Evolutionary conservation across 2,888 invertebrate genomes (phyloP).

Genomic region (Lycia hirtaria): DNA sequence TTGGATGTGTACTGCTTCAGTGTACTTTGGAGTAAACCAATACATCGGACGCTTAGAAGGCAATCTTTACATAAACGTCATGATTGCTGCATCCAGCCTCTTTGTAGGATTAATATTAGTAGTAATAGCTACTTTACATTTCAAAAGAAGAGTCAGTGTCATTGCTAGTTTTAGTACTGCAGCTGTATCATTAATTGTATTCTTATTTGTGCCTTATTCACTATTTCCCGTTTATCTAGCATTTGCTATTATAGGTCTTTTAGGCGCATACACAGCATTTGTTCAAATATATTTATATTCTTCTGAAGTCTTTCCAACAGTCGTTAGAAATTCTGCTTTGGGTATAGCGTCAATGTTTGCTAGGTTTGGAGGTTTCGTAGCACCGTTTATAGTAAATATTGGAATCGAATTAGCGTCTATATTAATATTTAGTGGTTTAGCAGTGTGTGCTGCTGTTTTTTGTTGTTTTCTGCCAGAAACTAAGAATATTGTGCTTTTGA

Average conservation of each 20-base stretch:
- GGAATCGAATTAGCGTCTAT: constrained; percentile 72
- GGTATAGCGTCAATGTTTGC: constrained; percentile 90
- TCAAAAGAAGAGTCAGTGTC: constrained; percentile 64
- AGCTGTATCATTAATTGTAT: constrained; percentile 63
- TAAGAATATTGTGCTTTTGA: constrained; percentile 66
- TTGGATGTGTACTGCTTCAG: constrained; percentile 92
- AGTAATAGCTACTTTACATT: constrained; percentile 60
- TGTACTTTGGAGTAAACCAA: constrained; percentile 93
- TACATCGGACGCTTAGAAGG: constrained; percentile 91
- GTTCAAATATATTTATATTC: constrained; percentile 89
- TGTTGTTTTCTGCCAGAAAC: constrained; percentile 75
- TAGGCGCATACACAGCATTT: constrained; percentile 89
- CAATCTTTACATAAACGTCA: constrained; percentile 92
- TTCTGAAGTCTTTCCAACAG: constrained; percentile 92
- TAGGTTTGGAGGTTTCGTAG: constrained; percentile 88
- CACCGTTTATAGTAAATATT: constrained; percentile 88
- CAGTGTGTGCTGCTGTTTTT: constrained; percentile 64
- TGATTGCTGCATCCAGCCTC: constrained; percentile 86
- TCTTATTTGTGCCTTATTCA: constrained; percentile 65
- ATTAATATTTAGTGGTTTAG: constrained; percentile 65
- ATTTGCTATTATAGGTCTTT: constrained; percentile 90
- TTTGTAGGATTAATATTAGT: constrained; percentile 64
- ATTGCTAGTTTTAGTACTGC: constrained; percentile 63
- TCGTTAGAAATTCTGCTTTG: constrained; percentile 91
- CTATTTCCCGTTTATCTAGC: constrained; percentile 82